Percentiles rank a stretch among this genome's conserved stretches.
Evolutionary conservation across 2,888 invertebrate species (phyloP).

Genomic region (Lysandra coridon): DNA sequence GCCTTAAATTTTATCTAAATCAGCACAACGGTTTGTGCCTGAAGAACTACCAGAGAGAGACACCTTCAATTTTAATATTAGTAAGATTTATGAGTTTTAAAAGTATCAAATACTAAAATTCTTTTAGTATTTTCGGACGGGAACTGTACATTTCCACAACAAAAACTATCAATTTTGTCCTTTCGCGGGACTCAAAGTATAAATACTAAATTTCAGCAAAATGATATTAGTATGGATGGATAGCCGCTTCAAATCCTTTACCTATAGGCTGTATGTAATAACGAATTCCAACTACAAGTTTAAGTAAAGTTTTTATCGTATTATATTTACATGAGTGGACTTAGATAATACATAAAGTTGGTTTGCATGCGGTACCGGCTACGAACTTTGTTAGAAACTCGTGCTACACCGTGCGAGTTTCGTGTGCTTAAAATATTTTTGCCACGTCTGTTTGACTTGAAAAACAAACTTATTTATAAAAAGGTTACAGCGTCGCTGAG

Average conservation of each 20-base stretch:
- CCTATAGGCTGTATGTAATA: neutral
- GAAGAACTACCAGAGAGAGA: no score
- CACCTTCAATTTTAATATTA: no score
- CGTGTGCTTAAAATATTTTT: conserved; percentile 18
- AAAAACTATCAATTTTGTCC: no score
- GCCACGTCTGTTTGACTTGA: neutral
- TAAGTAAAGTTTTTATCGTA: conserved; percentile 4
- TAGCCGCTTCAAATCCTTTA: neutral
- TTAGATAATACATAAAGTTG: conserved; percentile 22
- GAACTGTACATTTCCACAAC: no score
- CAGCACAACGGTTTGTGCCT: no score
- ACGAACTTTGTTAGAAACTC: conserved; percentile 9
- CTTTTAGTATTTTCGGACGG: no score
- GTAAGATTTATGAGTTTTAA: no score
- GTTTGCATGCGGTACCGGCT: conserved; percentile 8
- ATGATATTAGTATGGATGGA: neutral
- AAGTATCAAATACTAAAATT: no score
- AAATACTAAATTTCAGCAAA: no score
- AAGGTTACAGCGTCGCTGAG: neutral
- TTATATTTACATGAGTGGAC: conserved; percentile 23
- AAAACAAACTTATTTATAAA: neutral
- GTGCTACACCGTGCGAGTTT: neutral
- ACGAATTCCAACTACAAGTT: neutral
- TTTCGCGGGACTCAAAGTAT: no score
- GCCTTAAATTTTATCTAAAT: no score